Conservation (phyloP, 2,888 invertebrate species). For the Dryomyza anilis region DNA sequence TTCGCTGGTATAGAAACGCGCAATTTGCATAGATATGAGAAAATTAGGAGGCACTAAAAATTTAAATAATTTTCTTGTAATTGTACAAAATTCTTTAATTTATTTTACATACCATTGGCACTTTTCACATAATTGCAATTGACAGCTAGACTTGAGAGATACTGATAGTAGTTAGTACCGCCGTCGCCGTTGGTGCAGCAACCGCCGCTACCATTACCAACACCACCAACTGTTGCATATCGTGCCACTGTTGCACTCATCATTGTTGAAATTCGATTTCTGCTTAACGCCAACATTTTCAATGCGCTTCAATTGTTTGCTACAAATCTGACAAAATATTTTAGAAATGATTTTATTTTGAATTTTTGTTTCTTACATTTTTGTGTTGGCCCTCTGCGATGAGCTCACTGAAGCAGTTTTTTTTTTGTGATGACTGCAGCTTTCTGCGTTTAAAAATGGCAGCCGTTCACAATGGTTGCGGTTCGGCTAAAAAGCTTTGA, state of each 20-base stretch:
- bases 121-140: not conserved
- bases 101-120: not conserved
- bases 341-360: not conserved
- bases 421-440: not conserved
- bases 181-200: not conserved
- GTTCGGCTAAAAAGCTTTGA: not conserved
- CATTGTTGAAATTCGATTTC: conserved; percentile 13
- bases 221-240: not conserved
- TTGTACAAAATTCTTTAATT: not conserved
- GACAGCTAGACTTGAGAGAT: no score
- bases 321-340: not conserved
- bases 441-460: conserved; percentile 2
- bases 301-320: not conserved
- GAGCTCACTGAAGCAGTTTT: conserved; percentile 7
- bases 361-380: conserved; percentile 5
- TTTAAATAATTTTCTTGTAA: no score
- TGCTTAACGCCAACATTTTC: conserved; percentile 27
- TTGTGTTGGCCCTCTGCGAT: conserved; percentile 13
- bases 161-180: no score
- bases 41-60: no score
- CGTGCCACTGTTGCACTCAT: conserved; percentile 8
- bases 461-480: not conserved
- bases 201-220: no score
- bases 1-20: conserved; percentile 16
- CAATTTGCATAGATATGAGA: no score